phyloP scores from a whole-genome alignment of 2,113 vertebrate species.

The Jacana jacana region DNA sequence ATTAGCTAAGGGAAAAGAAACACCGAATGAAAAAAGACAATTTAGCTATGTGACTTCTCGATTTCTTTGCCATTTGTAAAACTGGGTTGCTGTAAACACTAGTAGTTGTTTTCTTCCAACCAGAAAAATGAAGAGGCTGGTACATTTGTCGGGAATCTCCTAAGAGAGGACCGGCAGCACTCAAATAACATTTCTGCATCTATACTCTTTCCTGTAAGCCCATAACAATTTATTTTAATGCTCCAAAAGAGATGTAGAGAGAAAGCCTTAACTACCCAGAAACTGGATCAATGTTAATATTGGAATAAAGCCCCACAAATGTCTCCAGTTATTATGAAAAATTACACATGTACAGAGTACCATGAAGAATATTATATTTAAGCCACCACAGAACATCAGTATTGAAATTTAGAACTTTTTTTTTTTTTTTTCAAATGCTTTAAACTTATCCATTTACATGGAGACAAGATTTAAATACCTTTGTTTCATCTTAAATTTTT shows the following conservation, averaged over 20 bases:
- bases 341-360: not conserved
- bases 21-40: not conserved
- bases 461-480: not conserved
- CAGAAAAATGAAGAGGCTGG: not conserved
- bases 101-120: not conserved
- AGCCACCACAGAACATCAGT: not conserved
- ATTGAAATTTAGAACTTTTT: not conserved
- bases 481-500: not conserved
- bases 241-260: not conserved
- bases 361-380: not conserved
- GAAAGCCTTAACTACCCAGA: not conserved
- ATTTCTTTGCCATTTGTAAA: not conserved
- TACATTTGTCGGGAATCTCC: not conserved
- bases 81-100: not conserved
- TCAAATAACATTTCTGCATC: not conserved
- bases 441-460: not conserved
- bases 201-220: not conserved
- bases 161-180: not conserved
- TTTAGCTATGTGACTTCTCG: not conserved
- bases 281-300: not conserved
- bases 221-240: not conserved
- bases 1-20: constrained; percentile 37
- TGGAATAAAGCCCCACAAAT: not conserved
- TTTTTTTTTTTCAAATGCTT: not conserved
- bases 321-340: not conserved